Evolutionary conservation across 2,888 invertebrate species (phyloP).

Genomic region (Folsomia candida): DNA sequence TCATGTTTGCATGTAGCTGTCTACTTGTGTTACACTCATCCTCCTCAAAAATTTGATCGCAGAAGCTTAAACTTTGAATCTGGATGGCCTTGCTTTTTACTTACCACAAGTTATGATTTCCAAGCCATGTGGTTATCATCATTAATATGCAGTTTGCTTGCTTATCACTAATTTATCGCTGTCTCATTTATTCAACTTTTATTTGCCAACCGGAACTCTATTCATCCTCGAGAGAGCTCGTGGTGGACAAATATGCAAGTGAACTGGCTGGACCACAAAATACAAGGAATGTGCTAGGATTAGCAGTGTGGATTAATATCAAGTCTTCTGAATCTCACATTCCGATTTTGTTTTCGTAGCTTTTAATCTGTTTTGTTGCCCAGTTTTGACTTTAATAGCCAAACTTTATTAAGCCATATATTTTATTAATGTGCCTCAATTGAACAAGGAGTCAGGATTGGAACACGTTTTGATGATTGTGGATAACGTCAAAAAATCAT

Average conservation of each 20-base stretch:
- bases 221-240: no score
- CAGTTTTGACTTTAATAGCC: neutral
- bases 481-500: neutral
- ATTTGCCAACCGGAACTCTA: constrained; percentile 15
- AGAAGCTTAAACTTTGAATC: neutral
- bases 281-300: no score
- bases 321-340: neutral
- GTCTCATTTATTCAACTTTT: constrained; percentile 16
- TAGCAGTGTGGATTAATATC: neutral
- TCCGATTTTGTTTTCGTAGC: neutral
- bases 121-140: constrained; percentile 6
- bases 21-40: neutral
- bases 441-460: neutral
- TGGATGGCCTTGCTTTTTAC: constrained; percentile 14
- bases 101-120: neutral
- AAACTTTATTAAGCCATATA: neutral
- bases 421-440: neutral
- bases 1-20: no score
- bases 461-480: neutral
- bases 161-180: constrained; percentile 4
- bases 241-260: neutral
- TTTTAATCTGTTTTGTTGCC: neutral
- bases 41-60: neutral
- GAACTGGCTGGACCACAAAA: neutral
- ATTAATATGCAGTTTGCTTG: constrained; percentile 12